Evolutionary conservation across 1,140 invertebrate species (phyloP).

Genomic region (Drosophila watanabei): DNA sequence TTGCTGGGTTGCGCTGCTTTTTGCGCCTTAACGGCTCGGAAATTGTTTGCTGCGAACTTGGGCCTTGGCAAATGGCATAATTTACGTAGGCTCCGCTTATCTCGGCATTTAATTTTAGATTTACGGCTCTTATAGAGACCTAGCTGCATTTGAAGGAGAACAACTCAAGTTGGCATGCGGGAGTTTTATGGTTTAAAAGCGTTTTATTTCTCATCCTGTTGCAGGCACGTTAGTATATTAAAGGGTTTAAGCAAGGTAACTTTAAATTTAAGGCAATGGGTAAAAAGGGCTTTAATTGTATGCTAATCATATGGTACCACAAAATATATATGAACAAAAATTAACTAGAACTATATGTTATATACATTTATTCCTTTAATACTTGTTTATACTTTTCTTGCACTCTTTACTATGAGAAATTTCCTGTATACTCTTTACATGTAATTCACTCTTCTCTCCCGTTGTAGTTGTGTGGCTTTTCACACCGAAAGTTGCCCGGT

Average conservation of each 20-base stretch:
- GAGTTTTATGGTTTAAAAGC: constrained; percentile 34
- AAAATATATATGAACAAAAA: not conserved
- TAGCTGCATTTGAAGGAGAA: constrained; percentile 29
- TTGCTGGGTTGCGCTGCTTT: constrained; percentile 21
- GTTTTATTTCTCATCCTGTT: constrained; percentile 34
- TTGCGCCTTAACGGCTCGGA: constrained; percentile 48
- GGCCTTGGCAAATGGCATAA: constrained; percentile 59
- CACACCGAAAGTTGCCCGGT: constrained; percentile 12
- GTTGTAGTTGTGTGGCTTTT: not conserved
- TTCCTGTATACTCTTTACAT: not conserved
- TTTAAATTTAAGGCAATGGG: not conserved
- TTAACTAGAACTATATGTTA: not conserved
- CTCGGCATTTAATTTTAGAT: constrained; percentile 71
- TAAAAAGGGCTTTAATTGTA: not conserved
- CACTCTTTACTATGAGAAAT: not conserved
- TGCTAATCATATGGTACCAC: not conserved
- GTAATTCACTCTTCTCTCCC: not conserved
- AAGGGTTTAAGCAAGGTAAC: not conserved
- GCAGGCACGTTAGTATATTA: not conserved
- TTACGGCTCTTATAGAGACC: constrained; percentile 47
- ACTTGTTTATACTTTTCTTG: too few relatives aligned
- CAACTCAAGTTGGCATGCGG: constrained; percentile 29
- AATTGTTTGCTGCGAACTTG: constrained; percentile 66
- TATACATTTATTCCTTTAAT: too few relatives aligned
- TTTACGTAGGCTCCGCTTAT: constrained; percentile 63